phyloP scores from a whole-genome alignment of 2,797 vertebrate genomes.

The Champsocephalus gunnari region DNA sequence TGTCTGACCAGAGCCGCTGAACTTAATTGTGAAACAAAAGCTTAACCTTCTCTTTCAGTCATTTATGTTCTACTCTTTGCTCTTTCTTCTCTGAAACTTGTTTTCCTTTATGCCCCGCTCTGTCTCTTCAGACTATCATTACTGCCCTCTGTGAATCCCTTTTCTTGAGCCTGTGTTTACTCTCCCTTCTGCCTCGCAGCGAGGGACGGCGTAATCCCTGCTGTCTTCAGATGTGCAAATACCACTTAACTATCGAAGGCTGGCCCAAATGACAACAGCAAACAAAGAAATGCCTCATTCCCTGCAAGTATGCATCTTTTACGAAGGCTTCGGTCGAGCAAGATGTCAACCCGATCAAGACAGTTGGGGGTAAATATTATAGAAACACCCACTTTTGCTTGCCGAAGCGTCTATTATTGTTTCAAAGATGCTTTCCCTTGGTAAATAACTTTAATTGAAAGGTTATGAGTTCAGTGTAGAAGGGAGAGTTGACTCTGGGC shows the following conservation, averaged over 20 bases:
- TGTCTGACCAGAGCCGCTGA: slow-evolving; percentile 69
- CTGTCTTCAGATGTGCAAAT: slow-evolving; percentile 58
- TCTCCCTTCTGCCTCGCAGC: slow-evolving; percentile 22
- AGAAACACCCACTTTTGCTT: neutral
- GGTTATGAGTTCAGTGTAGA: neutral
- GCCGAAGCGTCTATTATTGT: slow-evolving; percentile 4
- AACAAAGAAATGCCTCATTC: slow-evolving; percentile 70
- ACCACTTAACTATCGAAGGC: slow-evolving; percentile 55
- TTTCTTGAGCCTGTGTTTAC: slow-evolving; percentile 45
- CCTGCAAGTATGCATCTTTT: slow-evolving; percentile 22
- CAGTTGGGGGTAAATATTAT: neutral
- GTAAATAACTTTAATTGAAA: neutral
- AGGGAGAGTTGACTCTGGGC: slow-evolving; percentile 4
- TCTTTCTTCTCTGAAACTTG: slow-evolving; percentile 10
- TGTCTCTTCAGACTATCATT: slow-evolving; percentile 41
- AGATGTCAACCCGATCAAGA: slow-evolving; percentile 5
- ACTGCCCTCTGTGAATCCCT: slow-evolving; percentile 40
- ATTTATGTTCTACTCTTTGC: slow-evolving; percentile 7
- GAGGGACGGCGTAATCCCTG: slow-evolving; percentile 36
- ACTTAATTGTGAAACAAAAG: slow-evolving; percentile 70
- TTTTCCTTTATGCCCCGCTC: slow-evolving; percentile 28
- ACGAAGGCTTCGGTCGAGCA: neutral
- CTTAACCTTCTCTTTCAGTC: slow-evolving; percentile 24
- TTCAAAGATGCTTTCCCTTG: slow-evolving; percentile 21
- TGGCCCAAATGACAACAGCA: slow-evolving; percentile 60